Conservation (phyloP, 2,888 invertebrate genomes). For the Oxytorus armatus region DNA sequence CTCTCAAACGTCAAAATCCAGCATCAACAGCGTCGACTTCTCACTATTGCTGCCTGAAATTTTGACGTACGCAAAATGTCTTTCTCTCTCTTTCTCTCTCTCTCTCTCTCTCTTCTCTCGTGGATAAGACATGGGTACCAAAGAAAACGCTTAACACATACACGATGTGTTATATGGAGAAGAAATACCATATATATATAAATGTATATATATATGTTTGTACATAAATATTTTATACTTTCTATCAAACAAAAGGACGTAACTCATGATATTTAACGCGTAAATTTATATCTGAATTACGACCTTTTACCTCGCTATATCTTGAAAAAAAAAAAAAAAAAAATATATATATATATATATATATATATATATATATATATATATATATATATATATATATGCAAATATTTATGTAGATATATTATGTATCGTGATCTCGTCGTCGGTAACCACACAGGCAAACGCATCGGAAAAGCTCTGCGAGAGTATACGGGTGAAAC, state of each 20-base stretch:
- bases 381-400: neutral
- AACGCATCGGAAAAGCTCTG: slow-evolving; percentile 16
- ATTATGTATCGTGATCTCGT: slow-evolving; percentile 27
- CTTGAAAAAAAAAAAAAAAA: too few relatives aligned
- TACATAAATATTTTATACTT: too few relatives aligned
- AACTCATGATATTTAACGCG: too few relatives aligned
- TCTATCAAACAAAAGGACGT: too few relatives aligned
- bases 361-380: too few relatives aligned
- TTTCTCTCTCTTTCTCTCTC: slow-evolving; percentile 36
- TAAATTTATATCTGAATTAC: too few relatives aligned
- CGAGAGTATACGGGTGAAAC: slow-evolving; percentile 22
- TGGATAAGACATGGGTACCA: slow-evolving; percentile 13
- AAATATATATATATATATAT: too few relatives aligned
- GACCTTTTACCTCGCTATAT: too few relatives aligned
- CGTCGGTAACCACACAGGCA: slow-evolving; percentile 16
- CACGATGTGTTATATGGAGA: slow-evolving; percentile 7
- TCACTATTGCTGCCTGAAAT: slow-evolving; percentile 5
- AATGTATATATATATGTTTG: neutral
- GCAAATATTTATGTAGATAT: neutral
- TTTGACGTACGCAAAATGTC: slow-evolving; percentile 36
- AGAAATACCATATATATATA: neutral
- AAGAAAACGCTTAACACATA: slow-evolving; percentile 30
- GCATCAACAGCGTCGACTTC: neutral
- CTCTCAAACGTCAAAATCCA: neutral
- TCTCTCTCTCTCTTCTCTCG: too few relatives aligned